phyloP scores from a whole-genome alignment of 2,888 invertebrate species.

The Drosophila parthenogenetica region DNA sequence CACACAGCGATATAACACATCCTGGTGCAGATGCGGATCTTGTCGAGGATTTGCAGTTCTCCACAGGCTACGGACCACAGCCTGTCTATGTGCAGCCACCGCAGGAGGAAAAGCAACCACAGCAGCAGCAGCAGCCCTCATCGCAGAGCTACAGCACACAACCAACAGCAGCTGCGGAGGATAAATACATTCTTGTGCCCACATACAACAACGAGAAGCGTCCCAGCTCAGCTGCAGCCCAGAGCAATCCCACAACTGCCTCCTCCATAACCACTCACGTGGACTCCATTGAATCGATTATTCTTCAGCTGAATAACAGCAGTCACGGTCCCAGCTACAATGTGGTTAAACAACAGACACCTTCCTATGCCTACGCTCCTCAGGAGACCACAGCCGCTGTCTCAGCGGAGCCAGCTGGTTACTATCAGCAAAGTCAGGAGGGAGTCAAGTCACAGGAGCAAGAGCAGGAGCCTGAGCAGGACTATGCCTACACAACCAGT shows the following conservation, averaged over 20 bases:
- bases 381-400: conserved; percentile 67
- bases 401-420: conserved; percentile 51
- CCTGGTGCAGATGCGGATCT: conserved; percentile 88
- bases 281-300: conserved; percentile 87
- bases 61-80: conserved; percentile 86
- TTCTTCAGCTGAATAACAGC: conserved; percentile 88
- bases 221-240: conserved; percentile 17
- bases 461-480: conserved; percentile 30
- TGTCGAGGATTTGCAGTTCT: conserved; percentile 86
- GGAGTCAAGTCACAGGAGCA: conserved; percentile 50
- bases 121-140: conserved; percentile 80
- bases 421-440: conserved; percentile 55
- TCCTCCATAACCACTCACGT: conserved; percentile 85
- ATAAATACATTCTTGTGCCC: conserved; percentile 83
- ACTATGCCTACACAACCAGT: conserved; percentile 62
- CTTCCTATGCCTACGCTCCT: conserved; percentile 49
- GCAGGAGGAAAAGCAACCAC: conserved; percentile 84
- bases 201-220: conserved; percentile 71
- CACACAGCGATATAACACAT: conserved; percentile 87
- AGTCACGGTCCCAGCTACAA: conserved; percentile 84
- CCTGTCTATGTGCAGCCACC: conserved; percentile 82
- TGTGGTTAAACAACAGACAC: conserved; percentile 75
- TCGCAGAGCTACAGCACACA: conserved; percentile 85
- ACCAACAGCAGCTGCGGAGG: conserved; percentile 67
- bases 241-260: conserved; percentile 70